Conservation (phyloP, 2,888 invertebrate genomes). For the Leucophenga maculata region DNA sequence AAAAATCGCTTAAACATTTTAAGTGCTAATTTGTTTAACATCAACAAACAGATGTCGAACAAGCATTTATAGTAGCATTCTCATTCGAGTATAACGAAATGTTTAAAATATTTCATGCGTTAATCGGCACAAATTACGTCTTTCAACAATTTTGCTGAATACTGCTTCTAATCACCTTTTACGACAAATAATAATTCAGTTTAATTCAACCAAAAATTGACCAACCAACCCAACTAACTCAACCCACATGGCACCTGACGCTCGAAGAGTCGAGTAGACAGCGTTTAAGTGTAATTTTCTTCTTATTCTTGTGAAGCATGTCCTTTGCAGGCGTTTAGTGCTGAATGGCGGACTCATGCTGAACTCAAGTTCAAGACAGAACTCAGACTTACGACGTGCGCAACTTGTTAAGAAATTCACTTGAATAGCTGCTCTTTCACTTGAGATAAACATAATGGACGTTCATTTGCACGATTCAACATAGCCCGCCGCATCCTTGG, state of each 20-base stretch:
- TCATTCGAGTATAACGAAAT: background rate
- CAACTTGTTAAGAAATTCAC: constrained; percentile 62
- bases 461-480: constrained; percentile 59
- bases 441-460: constrained; percentile 66
- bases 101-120: background rate
- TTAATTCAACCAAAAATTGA: constrained; percentile 15
- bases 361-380: constrained; percentile 44
- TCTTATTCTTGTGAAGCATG: constrained; percentile 67
- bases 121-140: background rate
- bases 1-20: constrained; percentile 56
- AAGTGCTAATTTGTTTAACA: constrained; percentile 55
- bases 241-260: constrained; percentile 27
- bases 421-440: constrained; percentile 60
- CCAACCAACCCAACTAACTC: background rate
- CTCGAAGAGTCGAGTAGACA: constrained; percentile 36
- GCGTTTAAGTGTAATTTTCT: constrained; percentile 67
- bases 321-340: constrained; percentile 54
- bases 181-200: background rate
- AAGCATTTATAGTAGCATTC: no score
- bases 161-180: constrained; percentile 7
- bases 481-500: constrained; percentile 13
- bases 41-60: constrained; percentile 47
- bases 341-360: constrained; percentile 36
- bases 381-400: constrained; percentile 16
- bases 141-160: background rate